Evolutionary conservation across 2,888 invertebrate genomes (phyloP), one percentile per base, ranked within the genome.

Genomic region (Synanthedon myopaeformis): DNA sequence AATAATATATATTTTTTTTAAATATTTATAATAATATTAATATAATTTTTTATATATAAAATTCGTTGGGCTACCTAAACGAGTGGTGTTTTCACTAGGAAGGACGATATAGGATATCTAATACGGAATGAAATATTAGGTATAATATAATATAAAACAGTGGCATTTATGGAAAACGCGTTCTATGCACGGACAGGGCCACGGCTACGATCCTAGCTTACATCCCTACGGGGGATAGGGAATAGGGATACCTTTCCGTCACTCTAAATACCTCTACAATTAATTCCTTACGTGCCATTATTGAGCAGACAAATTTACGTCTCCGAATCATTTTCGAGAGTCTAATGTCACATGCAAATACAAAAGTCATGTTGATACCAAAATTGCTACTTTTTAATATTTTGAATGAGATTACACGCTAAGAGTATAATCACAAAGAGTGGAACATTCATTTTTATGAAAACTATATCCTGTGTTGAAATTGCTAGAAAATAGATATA

Each of bases 1-100:
- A 72, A 74, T 84, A n/a, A 80, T 74, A 17, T 17, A 17, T 69
- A 53, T 35, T 10, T 35, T 23, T 23, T 23, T 23, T 5, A 23
- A 23, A 35, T 35, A 35, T 35, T 35, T 35, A 35, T 35, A 35
- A 35, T 35, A 35, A 35, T 35, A 35, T 35, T 6, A 28, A 3
- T 19, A 19, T 19, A 19, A 19, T 23, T 72, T 68, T 67, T 70
- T 71, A 66, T 64, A 65, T 76, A 76, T 82, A 84, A 79, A 86
- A 85, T 87, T 86, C 82, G 85, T 85, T 87, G 79, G 23, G 78
- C 85, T 86, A 87, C 77, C 85, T 87, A 86, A 73, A 74, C 74
- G 75, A 72, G 77, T 72, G 74, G 73, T 79, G 79, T 73, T 66
- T 45, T 70, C 75, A 68, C 75, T 80, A 80, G 69, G 65, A 70